Base-by-base conservation (phyloP, 2,888 invertebrate genomes). In the Camponotus fellah region DNA sequence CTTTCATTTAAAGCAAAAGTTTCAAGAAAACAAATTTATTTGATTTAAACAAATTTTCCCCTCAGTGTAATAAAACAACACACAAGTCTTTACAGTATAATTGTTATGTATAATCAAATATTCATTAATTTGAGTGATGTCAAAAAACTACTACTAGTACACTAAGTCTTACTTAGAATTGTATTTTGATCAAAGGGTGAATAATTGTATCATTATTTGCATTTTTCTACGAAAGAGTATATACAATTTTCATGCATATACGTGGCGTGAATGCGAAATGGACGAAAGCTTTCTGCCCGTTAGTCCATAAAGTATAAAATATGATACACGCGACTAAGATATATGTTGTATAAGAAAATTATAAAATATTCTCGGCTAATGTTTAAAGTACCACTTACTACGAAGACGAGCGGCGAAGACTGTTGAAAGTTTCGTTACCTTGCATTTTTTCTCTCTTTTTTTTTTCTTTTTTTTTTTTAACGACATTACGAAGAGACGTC, bases 351-450 rank as follows among this genome's bases (percentile, higher is more conserved):
- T 86, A 71, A 85, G 86, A 89, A 87, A 89, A 86, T 85, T 87
- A 86, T 88, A 89, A 90, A 91, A 92, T 92, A 91, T 90, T 90
- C 87, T 84, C 85, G 88, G 92, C 91, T 92, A 92, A 92, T 92
- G 91, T 92, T 92, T 92, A 82, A 88, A 92, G 92, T 84, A 88
- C 87, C 88, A 89, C 91, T 89, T 86, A 88, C 85, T 69, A 69
- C 84, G 81, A 86, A 82, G 87, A 85, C 85, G 86, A 87, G 84
- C 86, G 65, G 37, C 76, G 68, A 26, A 26, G 26, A 69, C 81
- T 37, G 43, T 40, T 76, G 81, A 85, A 88, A 88, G 80, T 88
- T 88, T 87, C 85, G 82, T 80, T 86, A 75, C 79, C 80, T 76
- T 49, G 60, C 82, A 83, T 26, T 58, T 43, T 62, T 37, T 43